Evolutionary conservation across 2,113 vertebrate species (phyloP).

Genomic region (Phrynosoma platyrhinos): DNA sequence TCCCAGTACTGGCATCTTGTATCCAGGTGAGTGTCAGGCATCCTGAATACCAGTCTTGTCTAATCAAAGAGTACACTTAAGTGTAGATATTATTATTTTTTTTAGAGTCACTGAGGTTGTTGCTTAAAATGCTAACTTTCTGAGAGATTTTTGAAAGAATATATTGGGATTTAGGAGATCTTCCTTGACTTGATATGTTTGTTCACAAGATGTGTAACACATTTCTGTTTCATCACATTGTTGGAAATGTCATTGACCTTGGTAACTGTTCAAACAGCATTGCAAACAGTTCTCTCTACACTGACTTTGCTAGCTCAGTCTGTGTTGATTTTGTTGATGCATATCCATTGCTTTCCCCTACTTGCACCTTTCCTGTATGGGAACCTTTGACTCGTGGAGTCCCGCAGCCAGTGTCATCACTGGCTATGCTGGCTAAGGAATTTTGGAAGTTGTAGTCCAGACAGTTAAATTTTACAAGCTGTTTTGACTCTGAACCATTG

Average conservation of each 20-base stretch:
- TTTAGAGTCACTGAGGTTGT: fast-evolving
- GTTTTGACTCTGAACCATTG: not conserved
- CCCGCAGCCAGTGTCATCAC: too few relatives aligned
- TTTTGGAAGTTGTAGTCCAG: too few relatives aligned
- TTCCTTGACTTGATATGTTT: not conserved
- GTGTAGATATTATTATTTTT: not conserved
- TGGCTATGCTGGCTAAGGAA: too few relatives aligned
- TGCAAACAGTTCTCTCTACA: not conserved
- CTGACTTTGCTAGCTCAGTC: not conserved
- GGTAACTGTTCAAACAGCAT: not conserved
- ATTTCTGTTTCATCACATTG: not conserved
- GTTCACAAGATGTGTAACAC: not conserved
- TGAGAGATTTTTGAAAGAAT: not conserved
- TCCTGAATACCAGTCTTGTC: not conserved
- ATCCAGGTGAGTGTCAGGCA: constrained; percentile 74
- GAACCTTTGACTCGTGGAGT: not conserved
- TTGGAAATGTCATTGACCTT: not conserved
- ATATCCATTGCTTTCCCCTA: not conserved
- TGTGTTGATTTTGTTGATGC: not conserved
- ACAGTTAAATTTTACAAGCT: too few relatives aligned
- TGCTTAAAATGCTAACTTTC: fast-evolving
- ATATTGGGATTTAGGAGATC: not conserved
- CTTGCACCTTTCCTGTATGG: not conserved
- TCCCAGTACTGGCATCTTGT: constrained; percentile 86
- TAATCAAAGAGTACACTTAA: not conserved